phyloP scores from a whole-genome alignment of 2,797 vertebrate species.

The Falco columbarius region DNA sequence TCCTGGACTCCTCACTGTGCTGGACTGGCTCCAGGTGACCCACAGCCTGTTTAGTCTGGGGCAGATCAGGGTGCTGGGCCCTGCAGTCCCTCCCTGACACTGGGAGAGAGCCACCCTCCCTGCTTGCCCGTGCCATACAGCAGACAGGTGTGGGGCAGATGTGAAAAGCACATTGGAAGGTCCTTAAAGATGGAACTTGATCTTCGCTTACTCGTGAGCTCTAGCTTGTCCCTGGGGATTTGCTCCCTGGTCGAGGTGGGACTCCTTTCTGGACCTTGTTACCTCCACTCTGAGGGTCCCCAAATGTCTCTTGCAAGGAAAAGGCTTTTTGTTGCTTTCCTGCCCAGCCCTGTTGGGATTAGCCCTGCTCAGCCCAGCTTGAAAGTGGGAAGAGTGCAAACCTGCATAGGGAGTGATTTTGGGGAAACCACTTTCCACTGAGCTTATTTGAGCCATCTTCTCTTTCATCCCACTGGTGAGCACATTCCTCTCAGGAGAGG shows the following conservation, averaged over 20 bases:
- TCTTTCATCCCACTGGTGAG: neutral
- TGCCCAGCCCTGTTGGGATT: no score
- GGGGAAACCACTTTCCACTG: neutral
- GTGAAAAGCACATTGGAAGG: neutral
- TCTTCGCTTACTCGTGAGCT: no score
- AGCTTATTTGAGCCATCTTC: neutral
- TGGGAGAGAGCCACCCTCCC: neutral
- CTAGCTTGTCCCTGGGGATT: no score
- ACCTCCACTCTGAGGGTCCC: no score
- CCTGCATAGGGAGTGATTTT: neutral
- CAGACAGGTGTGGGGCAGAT: neutral
- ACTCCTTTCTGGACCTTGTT: no score
- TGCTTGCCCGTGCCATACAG: neutral
- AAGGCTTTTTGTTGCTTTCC: no score
- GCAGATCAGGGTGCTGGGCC: neutral
- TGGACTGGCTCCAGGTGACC: neutral
- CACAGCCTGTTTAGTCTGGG: neutral
- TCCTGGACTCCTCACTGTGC: neutral
- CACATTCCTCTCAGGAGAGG: neutral
- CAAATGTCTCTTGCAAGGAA: no score
- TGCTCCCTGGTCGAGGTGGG: no score
- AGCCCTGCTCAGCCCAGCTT: neutral
- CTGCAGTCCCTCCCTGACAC: neutral
- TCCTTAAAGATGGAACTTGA: no score
- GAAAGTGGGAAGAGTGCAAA: neutral